Evolutionary conservation across 2,797 vertebrate species (phyloP).

Genomic region (Sciurus vulgaris): DNA sequence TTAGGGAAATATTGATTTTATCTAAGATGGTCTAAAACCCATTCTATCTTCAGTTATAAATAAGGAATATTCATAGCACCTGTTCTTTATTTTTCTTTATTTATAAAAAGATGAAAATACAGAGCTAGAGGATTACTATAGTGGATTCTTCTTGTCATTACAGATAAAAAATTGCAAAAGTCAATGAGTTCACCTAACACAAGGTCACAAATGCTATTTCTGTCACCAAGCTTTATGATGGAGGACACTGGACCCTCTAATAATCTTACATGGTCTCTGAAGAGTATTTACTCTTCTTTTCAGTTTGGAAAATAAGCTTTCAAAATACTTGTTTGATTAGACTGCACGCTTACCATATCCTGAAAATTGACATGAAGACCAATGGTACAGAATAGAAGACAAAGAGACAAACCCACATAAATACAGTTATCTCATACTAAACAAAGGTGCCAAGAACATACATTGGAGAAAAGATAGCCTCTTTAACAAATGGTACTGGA

Average conservation of each 20-base stretch:
- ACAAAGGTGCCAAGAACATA: too few relatives aligned
- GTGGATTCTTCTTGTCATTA: constrained; percentile 61
- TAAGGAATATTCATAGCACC: neutral
- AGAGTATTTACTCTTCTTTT: constrained; percentile 84
- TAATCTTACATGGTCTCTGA: constrained; percentile 74
- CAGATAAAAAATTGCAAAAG: constrained; percentile 82
- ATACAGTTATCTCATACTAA: too few relatives aligned
- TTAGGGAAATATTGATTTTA: constrained; percentile 8
- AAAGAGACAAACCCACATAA: too few relatives aligned
- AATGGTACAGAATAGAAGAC: too few relatives aligned
- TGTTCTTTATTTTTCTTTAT: neutral
- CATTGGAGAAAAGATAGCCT: too few relatives aligned
- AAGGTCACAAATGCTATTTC: constrained; percentile 2
- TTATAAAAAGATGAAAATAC: constrained; percentile 1
- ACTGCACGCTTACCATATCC: constrained; percentile 74
- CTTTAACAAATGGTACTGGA: too few relatives aligned
- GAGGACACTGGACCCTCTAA: constrained; percentile 77
- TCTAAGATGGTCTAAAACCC: neutral
- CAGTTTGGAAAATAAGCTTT: constrained; percentile 79
- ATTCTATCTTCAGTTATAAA: neutral
- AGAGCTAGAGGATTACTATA: constrained; percentile 33
- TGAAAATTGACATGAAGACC: neutral
- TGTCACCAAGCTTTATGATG: constrained; percentile 67
- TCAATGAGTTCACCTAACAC: constrained; percentile 79
- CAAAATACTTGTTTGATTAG: constrained; percentile 79